Percentiles rank a stretch among this genome's conserved stretches.
phyloP scores from a whole-genome alignment of 2,113 vertebrate species.

The Daubentonia madagascariensis region DNA sequence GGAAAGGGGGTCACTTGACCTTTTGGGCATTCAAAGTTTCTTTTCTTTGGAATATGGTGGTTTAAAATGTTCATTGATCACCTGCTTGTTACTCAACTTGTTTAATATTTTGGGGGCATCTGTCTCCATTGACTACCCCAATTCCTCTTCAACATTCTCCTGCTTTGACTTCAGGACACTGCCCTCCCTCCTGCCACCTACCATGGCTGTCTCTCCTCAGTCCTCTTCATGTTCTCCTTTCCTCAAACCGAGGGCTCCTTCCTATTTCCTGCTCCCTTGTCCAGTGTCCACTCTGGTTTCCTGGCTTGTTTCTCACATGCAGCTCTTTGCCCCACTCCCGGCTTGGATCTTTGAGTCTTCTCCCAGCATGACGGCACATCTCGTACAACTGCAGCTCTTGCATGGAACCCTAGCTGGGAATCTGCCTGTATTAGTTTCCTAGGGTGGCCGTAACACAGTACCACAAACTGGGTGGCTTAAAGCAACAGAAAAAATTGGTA shows the following conservation, averaged over 20 bases:
- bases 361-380: background rate
- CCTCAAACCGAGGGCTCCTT: background rate
- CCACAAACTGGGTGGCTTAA: background rate
- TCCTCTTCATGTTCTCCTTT: background rate
- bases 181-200: accelerated
- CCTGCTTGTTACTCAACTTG: background rate
- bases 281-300: background rate
- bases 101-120: background rate
- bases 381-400: background rate
- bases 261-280: background rate
- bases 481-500: background rate
- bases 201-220: background rate
- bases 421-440: background rate
- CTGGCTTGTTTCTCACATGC: background rate
- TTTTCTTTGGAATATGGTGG: background rate
- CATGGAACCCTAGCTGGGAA: background rate
- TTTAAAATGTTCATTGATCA: background rate
- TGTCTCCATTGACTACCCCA: background rate
- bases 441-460: background rate
- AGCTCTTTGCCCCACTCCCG: background rate
- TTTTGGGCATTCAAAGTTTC: background rate
- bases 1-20: background rate
- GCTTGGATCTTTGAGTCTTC: background rate
- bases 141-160: background rate
- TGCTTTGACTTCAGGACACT: background rate